Evolutionary conservation across 2,797 vertebrate species (phyloP), one percentile per base, ranked within the genome.

Genomic region (Chiroxiphia lanceolata): DNA sequence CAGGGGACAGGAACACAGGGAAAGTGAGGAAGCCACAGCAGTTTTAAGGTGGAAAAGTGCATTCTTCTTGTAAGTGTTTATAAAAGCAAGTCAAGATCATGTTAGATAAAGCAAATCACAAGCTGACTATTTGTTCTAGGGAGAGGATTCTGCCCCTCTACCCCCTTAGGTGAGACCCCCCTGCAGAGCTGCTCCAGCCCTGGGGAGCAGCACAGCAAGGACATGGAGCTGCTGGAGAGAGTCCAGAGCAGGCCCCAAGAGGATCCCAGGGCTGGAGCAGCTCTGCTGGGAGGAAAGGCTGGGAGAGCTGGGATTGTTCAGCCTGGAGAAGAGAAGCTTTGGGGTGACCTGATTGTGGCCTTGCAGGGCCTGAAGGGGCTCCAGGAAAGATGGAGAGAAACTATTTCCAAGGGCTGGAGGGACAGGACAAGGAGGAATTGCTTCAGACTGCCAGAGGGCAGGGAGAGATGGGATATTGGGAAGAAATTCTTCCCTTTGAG

Each of bases 301-400:
- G 83, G 5, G 8, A 78, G 5, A 86, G 74, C 56, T 87, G 84
- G 25, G 0, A 78, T 78, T 87, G 84, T 31, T 54, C 42, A 70
- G 38, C 25, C 84, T 79, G 84, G 3, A 18, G 5, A 80, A 36
- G 76, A 57, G 85, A 87, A 80, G 51, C 68, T 72, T 14, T 51
- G 51, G 36, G 50, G 0, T 36, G 59, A 0, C 0, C 65, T 48
- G 1, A 13, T 0, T 2, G 56, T 2, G 29, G 4, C 40, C 21
- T 31, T 78, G 4, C 29, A 17, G 5, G 19, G 8, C 16, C 60
- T 61, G 38, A 40, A 61, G 59, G 36, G 29, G 59, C 26, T 4
- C 8, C 60, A 61, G 18, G 60, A 42, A 40, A 20, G 12, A 14
- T 61, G 60, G 60, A 42, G 60, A 61, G 60, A 38, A 36, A 60